Conservation (phyloP, 1,140 invertebrate species). For the Cecropterus lyciades region DNA sequence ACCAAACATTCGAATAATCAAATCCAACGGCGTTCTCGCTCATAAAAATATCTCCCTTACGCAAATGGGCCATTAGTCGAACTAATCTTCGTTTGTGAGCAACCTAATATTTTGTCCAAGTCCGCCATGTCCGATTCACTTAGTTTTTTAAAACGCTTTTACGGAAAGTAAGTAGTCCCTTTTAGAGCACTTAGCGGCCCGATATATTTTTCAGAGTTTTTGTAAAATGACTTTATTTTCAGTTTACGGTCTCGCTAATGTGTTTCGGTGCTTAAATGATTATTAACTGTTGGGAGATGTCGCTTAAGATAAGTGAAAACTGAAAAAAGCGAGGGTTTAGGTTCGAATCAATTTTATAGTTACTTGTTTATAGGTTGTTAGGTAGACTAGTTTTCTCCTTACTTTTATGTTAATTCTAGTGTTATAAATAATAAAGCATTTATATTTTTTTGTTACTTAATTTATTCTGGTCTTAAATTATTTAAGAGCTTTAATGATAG, state of each 20-base stretch:
- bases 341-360: no score
- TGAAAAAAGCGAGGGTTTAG: no score
- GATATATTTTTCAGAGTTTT: conserved; percentile 18
- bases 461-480: no score
- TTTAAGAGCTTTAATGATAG: no score
- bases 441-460: no score
- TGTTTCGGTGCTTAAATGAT: conserved; percentile 11
- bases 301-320: no score
- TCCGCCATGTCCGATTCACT: conserved; percentile 1
- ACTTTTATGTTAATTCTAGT: no score
- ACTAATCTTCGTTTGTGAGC: conserved; percentile 29
- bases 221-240: conserved; percentile 6
- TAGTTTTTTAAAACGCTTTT: conserved; percentile 17
- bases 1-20: conserved; percentile 22
- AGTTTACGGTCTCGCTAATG: conserved; percentile 14
- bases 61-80: conserved; percentile 39
- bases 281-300: no score
- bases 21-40: background rate
- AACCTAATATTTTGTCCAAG: conserved; percentile 23
- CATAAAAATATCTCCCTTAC: conserved; percentile 2
- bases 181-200: conserved; percentile 18
- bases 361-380: no score
- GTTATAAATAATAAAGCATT: no score
- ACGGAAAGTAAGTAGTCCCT: conserved; percentile 14
- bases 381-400: no score